phyloP scores from a whole-genome alignment of 1,140 invertebrate genomes.

The Holotrichia oblita region DNA sequence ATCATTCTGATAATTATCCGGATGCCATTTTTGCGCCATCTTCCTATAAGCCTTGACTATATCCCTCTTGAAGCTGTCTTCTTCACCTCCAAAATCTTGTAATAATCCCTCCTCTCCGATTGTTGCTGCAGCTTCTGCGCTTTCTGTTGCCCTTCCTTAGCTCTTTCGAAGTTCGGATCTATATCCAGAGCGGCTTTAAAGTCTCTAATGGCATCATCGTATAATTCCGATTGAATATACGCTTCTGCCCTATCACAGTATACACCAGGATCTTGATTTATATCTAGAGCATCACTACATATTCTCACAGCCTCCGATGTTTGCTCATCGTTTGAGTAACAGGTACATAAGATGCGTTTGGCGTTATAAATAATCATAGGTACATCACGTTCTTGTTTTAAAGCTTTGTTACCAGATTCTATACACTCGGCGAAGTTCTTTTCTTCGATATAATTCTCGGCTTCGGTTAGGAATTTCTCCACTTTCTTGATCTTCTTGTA shows the following conservation, averaged over 20 bases:
- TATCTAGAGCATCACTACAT: slow-evolving; percentile 84
- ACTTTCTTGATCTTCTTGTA: slow-evolving; percentile 98
- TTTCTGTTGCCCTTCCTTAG: slow-evolving; percentile 87
- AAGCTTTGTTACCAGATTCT: slow-evolving; percentile 72
- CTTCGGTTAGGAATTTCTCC: slow-evolving; percentile 83
- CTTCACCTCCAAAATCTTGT: slow-evolving; percentile 91
- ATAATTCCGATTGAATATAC: slow-evolving; percentile 89
- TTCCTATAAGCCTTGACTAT: slow-evolving; percentile 97
- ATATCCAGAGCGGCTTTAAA: slow-evolving; percentile 84
- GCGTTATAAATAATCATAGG: slow-evolving; percentile 79
- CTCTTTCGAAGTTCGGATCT: slow-evolving; percentile 81
- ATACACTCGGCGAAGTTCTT: slow-evolving; percentile 82
- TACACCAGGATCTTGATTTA: slow-evolving; percentile 79
- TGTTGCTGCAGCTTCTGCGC: slow-evolving; percentile 96
- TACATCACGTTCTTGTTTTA: slow-evolving; percentile 75
- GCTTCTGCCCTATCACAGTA: slow-evolving; percentile 94
- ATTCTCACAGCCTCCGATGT: slow-evolving; percentile 72
- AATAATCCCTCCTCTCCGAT: slow-evolving; percentile 95
- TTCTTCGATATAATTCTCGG: slow-evolving; percentile 74
- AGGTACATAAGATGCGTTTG: slow-evolving; percentile 78
- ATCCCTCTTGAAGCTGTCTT: slow-evolving; percentile 92
- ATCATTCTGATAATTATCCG: slow-evolving; percentile 92
- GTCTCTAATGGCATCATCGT: slow-evolving; percentile 90
- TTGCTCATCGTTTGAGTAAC: slow-evolving; percentile 76
- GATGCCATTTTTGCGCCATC: slow-evolving; percentile 98